Conservation (phyloP, 2,113 vertebrate species). For the Esox niger region DNA sequence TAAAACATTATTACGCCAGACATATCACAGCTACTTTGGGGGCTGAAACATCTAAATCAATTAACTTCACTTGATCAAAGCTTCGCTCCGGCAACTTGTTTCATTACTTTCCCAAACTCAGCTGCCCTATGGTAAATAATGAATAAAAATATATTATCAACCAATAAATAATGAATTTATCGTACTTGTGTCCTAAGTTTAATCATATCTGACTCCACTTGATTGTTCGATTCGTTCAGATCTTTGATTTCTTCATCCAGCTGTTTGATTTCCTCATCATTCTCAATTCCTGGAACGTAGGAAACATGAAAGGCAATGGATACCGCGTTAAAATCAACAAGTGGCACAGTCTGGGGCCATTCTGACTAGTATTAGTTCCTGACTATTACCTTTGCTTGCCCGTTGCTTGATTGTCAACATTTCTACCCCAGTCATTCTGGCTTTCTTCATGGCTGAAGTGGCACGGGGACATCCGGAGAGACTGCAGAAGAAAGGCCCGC, state of each 20-base stretch:
- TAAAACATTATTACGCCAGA: no score
- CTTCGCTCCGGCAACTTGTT: no score
- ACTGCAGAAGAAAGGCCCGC: no score
- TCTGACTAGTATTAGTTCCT: neutral
- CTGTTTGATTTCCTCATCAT: constrained; percentile 98
- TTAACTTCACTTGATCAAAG: no score
- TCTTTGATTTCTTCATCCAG: constrained; percentile 99
- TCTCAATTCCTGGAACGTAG: constrained; percentile 85
- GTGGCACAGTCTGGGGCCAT: neutral
- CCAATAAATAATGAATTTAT: neutral
- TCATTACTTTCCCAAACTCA: no score
- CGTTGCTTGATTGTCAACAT: constrained; percentile 97
- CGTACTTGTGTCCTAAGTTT: constrained; percentile 97
- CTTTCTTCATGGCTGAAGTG: constrained; percentile 96
- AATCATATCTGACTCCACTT: constrained; percentile 98
- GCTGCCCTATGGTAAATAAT: no score
- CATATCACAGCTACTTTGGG: no score
- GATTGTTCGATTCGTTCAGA: constrained; percentile 93
- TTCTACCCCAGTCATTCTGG: constrained; percentile 90
- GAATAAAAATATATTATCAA: no score
- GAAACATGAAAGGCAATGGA: neutral
- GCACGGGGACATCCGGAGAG: constrained; percentile 95
- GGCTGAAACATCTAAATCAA: no score
- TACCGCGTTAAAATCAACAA: no score
- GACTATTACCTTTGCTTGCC: constrained; percentile 86